phyloP scores from a whole-genome alignment of 2,113 vertebrate species.

The Hipposideros armiger region DNA sequence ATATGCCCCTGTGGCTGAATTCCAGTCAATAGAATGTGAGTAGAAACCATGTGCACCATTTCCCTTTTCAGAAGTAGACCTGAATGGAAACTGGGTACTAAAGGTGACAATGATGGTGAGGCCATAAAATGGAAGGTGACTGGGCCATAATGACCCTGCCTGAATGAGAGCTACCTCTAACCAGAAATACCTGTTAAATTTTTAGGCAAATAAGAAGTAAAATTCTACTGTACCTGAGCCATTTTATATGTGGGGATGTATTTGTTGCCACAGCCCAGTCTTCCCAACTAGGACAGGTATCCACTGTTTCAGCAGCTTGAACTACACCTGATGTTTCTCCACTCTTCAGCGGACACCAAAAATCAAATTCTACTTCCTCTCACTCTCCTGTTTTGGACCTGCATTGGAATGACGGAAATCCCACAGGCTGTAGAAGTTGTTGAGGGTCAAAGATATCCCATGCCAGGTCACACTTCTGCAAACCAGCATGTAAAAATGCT shows the following conservation, averaged over 20 bases:
- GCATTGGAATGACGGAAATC: background rate
- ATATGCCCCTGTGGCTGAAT: background rate
- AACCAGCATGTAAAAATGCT: slow-evolving; percentile 51
- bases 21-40: background rate
- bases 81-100: background rate
- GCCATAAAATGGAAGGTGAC: background rate
- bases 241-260: background rate
- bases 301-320: slow-evolving; percentile 6
- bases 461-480: background rate
- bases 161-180: background rate
- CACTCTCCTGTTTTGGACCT: background rate
- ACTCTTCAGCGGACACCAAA: slow-evolving; percentile 16
- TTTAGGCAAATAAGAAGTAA: background rate
- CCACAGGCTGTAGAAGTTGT: background rate
- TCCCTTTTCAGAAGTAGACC: background rate
- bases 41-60: background rate
- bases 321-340: background rate
- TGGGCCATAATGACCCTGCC: background rate
- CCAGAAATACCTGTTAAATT: background rate
- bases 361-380: slow-evolving; percentile 25
- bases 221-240: background rate
- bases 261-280: background rate
- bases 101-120: background rate
- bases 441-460: slow-evolving; percentile 35
- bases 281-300: background rate